These are phyloP conservation scores for Enteromius thamalakanensis DNA, from an alignment of 2,797 vertebrate species.

Conservation along the genomic window DNA sequence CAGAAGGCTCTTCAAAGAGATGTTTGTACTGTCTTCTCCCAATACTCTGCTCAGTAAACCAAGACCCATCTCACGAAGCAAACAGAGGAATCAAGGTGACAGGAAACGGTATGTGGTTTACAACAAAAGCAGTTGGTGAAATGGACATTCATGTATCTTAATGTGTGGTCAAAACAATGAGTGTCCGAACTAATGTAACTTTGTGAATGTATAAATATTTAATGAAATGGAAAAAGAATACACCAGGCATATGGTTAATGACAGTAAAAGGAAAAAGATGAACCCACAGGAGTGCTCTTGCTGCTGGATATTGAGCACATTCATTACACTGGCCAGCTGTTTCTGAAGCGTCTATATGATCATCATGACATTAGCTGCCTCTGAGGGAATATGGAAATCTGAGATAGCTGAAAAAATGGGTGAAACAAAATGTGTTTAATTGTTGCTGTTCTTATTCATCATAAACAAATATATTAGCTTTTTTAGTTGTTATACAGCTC, in stretches of 20 bases:
- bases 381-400: constrained; percentile 54
- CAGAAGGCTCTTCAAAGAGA: constrained; percentile 26
- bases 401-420: background rate
- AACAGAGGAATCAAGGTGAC: background rate
- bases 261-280: constrained; percentile 49
- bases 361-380: constrained; percentile 56
- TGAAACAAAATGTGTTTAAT: constrained; percentile 1
- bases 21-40: constrained; percentile 24
- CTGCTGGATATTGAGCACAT: constrained; percentile 44
- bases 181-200: background rate
- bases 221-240: constrained; percentile 19
- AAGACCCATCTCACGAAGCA: background rate
- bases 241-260: constrained; percentile 50
- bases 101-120: background rate
- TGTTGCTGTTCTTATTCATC: background rate
- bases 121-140: too few relatives aligned
- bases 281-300: constrained; percentile 37
- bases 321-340: constrained; percentile 62
- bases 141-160: background rate
- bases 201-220: background rate
- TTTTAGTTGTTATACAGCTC: background rate
- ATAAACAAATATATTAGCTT: background rate
- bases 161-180: background rate
- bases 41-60: constrained; percentile 3
- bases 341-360: constrained; percentile 52